These are phyloP conservation scores for Sphinx pinastri DNA, from an alignment of 2,888 invertebrate species.

Conservation along the genomic window DNA sequence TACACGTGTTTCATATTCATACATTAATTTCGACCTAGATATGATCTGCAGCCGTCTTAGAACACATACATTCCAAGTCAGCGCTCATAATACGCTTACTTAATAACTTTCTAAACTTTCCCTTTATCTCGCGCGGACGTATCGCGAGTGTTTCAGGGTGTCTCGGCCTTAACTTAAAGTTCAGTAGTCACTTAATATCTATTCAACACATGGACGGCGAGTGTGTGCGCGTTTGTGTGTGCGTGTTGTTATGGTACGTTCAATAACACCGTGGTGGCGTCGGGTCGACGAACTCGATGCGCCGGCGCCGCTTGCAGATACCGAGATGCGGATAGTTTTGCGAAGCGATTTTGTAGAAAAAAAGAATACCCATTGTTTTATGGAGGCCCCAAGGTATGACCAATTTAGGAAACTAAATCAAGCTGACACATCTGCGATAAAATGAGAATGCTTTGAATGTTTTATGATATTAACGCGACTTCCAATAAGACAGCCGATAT, in stretches of 20 bases:
- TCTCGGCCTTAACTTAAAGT: slow-evolving; percentile 38
- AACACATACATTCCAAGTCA: background rate
- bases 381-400: no score
- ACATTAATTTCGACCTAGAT: background rate
- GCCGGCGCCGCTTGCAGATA: slow-evolving; percentile 71
- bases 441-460: background rate
- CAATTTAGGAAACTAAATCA: no score
- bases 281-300: slow-evolving; percentile 74
- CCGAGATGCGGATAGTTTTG: slow-evolving; percentile 60
- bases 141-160: background rate
- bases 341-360: slow-evolving; percentile 33
- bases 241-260: slow-evolving; percentile 71
- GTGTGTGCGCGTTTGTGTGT: slow-evolving; percentile 57
- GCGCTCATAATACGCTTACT: slow-evolving; percentile 22
- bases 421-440: background rate
- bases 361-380: background rate
- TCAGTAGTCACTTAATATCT: slow-evolving; percentile 48
- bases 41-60: background rate
- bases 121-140: background rate
- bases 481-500: background rate
- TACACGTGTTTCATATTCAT: background rate
- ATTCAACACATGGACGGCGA: slow-evolving; percentile 39
- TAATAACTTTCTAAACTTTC: slow-evolving; percentile 30
- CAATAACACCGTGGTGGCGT: slow-evolving; percentile 73
- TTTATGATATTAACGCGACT: background rate